These are phyloP conservation scores for Pemphredon lugubris DNA, from an alignment of 2,888 invertebrate genomes.

Conservation along the genomic window DNA sequence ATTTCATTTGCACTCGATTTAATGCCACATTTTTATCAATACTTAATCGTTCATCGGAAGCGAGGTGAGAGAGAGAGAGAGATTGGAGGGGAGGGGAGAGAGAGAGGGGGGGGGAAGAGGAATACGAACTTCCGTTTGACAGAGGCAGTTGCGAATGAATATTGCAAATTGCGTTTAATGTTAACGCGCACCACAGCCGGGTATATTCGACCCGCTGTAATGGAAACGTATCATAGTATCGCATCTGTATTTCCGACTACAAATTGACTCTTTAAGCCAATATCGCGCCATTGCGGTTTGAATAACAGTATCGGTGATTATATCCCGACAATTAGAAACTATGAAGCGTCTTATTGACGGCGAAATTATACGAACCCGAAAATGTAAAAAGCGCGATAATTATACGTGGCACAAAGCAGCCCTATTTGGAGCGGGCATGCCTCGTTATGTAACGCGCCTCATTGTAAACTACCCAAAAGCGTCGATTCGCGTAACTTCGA, in stretches of 20 bases:
- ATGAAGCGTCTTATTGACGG: conserved; percentile 27
- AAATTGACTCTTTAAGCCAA: conserved; percentile 65
- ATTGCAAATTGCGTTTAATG: conserved; percentile 58
- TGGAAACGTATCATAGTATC: conserved; percentile 58
- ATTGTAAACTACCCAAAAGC: too few relatives aligned
- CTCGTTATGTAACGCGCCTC: too few relatives aligned
- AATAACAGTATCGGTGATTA: conserved; percentile 37
- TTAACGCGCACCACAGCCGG: conserved; percentile 51
- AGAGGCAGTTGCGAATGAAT: conserved; percentile 18
- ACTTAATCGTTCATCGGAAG: too few relatives aligned
- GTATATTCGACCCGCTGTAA: conserved; percentile 44
- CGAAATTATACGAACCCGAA: conserved; percentile 3
- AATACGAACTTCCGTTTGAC: not conserved
- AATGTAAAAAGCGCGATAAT: too few relatives aligned
- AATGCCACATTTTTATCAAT: too few relatives aligned
- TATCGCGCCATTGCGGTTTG: conserved; percentile 31
- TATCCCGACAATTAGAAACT: conserved; percentile 45
- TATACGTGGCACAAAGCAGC: too few relatives aligned
- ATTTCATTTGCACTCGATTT: too few relatives aligned
- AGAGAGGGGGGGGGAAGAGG: conserved; percentile 1
- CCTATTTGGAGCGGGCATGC: too few relatives aligned
- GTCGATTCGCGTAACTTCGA: too few relatives aligned
- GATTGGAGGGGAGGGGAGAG: too few relatives aligned
- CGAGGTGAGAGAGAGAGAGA: too few relatives aligned
- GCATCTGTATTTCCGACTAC: conserved; percentile 57